Conservation (phyloP, 30 jellyfish, hydroid and myxozoan genomes). For the Pelagia noctiluca region DNA sequence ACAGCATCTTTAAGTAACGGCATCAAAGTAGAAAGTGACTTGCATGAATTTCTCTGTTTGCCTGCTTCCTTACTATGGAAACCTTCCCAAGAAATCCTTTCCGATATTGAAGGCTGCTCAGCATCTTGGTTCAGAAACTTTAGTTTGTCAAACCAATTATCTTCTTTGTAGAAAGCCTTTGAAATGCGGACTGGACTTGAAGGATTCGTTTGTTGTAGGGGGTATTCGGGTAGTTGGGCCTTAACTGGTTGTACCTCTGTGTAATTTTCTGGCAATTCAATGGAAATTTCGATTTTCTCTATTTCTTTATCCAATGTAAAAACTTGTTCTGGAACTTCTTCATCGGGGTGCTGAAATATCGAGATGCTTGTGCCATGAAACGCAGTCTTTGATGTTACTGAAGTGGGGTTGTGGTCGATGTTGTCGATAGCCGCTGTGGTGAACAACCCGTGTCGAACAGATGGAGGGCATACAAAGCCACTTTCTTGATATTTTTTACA, state of each 20-base stretch:
- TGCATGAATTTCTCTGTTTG: conserved; percentile 14
- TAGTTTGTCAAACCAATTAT: not conserved
- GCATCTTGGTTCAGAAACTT: conserved; percentile 15
- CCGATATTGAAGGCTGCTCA: conserved; percentile 10
- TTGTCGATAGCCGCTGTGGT: conserved; percentile 67
- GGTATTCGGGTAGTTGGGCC: conserved; percentile 18
- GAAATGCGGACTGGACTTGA: conserved; percentile 2
- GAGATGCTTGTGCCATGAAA: conserved; percentile 78
- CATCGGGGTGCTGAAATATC: conserved; percentile 7
- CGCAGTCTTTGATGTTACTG: conserved; percentile 34
- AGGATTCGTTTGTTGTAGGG: conserved; percentile 31
- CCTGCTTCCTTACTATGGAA: conserved; percentile 21
- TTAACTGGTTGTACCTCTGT: conserved; percentile 37
- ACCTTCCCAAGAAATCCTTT: conserved; percentile 27
- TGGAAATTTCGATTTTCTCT: conserved; percentile 21
- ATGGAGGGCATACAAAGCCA: conserved; percentile 57
- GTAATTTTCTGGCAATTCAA: conserved; percentile 32
- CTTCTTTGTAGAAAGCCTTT: conserved; percentile 9
- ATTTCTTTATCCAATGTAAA: conserved; percentile 16
- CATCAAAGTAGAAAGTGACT: conserved; percentile 39
- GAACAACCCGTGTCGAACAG: conserved; percentile 12
- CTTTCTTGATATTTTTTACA: conserved; percentile 10
- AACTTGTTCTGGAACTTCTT: conserved; percentile 2
- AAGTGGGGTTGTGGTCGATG: conserved; percentile 66
- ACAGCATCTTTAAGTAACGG: conserved; percentile 31